phyloP scores from a whole-genome alignment of 2,113 vertebrate species.

The Cheilinus undulatus region DNA sequence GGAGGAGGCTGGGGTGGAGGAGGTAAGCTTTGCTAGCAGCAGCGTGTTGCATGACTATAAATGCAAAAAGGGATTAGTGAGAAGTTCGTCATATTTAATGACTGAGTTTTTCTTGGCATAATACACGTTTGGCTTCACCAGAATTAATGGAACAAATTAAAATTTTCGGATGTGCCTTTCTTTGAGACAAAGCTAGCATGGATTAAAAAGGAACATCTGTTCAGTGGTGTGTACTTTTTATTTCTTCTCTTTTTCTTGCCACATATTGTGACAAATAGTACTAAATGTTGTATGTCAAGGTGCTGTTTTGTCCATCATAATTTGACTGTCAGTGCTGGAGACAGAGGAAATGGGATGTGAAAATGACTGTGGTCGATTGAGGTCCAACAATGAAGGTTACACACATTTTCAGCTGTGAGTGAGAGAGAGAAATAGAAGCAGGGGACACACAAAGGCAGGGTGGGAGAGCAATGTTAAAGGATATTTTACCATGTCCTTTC shows the following conservation, averaged over 20 bases:
- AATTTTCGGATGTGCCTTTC: not conserved
- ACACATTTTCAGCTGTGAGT: slow-evolving; percentile 53
- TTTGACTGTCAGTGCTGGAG: slow-evolving; percentile 74
- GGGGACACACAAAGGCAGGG: slow-evolving; percentile 68
- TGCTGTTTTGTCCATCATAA: slow-evolving; percentile 67
- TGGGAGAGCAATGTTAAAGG: slow-evolving; percentile 70
- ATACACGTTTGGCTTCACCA: too few species aligned
- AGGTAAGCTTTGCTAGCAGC: too few species aligned
- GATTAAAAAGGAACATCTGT: too few species aligned
- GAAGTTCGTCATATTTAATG: too few species aligned
- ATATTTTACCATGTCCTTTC: slow-evolving; percentile 83
- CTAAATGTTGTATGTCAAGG: slow-evolving; percentile 68
- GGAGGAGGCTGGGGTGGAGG: too few species aligned
- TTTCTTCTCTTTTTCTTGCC: slow-evolving; percentile 15
- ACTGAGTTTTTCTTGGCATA: too few species aligned
- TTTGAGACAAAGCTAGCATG: too few species aligned
- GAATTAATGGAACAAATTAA: too few species aligned
- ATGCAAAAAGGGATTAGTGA: too few species aligned
- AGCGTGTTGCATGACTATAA: too few species aligned
- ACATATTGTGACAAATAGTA: slow-evolving; percentile 49
- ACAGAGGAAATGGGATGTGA: slow-evolving; percentile 81
- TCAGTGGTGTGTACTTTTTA: slow-evolving; percentile 13
- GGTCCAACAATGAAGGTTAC: slow-evolving; percentile 69
- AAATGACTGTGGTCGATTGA: slow-evolving; percentile 73
- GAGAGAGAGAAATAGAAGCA: slow-evolving; percentile 48